A percentile compares a stretch with the other conserved stretches of the same genome.
phyloP scores from a whole-genome alignment of 1,140 invertebrate genomes.

The Lamellibrachia luymesi region DNA sequence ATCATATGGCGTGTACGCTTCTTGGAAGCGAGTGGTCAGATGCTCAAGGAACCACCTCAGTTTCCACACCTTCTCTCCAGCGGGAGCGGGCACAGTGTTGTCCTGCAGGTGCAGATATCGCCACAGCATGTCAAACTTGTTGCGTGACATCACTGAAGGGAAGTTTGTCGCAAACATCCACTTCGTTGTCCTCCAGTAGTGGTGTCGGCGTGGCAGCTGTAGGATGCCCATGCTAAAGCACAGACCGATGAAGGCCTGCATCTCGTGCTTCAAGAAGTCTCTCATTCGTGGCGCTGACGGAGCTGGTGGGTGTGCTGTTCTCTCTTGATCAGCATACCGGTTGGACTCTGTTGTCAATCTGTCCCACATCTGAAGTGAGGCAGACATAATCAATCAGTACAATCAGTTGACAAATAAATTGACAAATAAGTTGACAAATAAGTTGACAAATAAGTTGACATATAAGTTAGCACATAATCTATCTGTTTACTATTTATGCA shows the following conservation, averaged over 20 bases:
- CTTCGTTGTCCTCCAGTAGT: neutral
- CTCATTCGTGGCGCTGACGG: neutral
- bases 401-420: neutral
- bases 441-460: neutral
- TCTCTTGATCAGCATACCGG: neutral
- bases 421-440: neutral
- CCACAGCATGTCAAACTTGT: conserved; percentile 7
- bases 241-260: neutral
- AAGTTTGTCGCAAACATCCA: neutral
- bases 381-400: neutral
- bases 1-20: neutral
- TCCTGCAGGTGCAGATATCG: neutral
- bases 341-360: neutral
- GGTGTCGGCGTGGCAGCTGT: neutral
- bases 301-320: neutral
- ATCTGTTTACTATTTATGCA: neutral
- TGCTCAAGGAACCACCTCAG: neutral
- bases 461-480: neutral
- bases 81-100: too few species aligned
- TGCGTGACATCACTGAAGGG: neutral
- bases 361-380: conserved; percentile 14
- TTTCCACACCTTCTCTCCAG: too few species aligned
- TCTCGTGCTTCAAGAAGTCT: neutral
- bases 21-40: neutral
- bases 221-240: neutral